Percentiles rank a stretch among this genome's conserved stretches.
phyloP scores from a whole-genome alignment of 1,140 invertebrate species.

The Papilio machaon region DNA sequence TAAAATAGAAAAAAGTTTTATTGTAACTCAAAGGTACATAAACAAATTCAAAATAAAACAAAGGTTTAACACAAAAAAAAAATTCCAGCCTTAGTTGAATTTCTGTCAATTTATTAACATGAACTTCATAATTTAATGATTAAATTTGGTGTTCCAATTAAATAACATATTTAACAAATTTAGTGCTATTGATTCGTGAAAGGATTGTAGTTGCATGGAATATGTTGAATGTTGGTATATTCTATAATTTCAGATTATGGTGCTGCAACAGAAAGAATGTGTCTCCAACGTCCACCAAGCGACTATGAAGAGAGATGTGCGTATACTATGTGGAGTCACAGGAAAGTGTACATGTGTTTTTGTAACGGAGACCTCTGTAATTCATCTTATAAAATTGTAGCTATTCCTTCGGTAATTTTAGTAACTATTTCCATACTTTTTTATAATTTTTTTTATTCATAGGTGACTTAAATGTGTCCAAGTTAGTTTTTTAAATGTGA shows the following conservation, averaged over 20 bases:
- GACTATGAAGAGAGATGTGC: slow-evolving; percentile 95
- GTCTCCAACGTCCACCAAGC: slow-evolving; percentile 91
- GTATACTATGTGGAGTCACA: slow-evolving; percentile 89
- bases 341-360: slow-evolving; percentile 95
- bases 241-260: slow-evolving; percentile 89
- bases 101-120: background rate
- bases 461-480: background rate
- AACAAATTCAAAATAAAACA: too few relatives aligned
- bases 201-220: background rate
- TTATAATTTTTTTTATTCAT: slow-evolving; percentile 49
- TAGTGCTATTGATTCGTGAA: too few relatives aligned
- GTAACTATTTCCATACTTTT: slow-evolving; percentile 45
- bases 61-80: too few relatives aligned
- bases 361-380: slow-evolving; percentile 96
- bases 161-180: too few relatives aligned
- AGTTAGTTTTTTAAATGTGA: slow-evolving; percentile 16
- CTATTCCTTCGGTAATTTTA: slow-evolving; percentile 43
- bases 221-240: slow-evolving; percentile 38
- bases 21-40: too few relatives aligned
- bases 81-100: too few relatives aligned
- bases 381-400: slow-evolving; percentile 51
- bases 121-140: too few relatives aligned
- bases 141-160: too few relatives aligned
- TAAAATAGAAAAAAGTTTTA: too few relatives aligned
- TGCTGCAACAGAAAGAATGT: slow-evolving; percentile 92